Evolutionary conservation across 2,797 vertebrate species (phyloP), one percentile per base, ranked within the genome.

Genomic region (Hirundo rustica): DNA sequence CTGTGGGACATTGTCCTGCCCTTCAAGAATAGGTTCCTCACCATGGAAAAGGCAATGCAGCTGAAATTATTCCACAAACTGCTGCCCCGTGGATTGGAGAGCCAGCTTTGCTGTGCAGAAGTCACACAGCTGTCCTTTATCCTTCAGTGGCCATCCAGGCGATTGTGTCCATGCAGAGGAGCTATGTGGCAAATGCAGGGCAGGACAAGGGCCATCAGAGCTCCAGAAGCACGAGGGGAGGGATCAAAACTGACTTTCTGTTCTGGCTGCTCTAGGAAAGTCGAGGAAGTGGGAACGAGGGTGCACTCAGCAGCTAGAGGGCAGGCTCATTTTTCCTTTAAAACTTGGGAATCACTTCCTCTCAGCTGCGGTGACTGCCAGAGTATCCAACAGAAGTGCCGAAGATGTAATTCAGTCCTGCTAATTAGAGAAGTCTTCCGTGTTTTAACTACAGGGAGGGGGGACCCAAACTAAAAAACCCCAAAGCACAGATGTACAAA

Each of bases 311-410:
- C 96, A 92, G 94, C 96, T 95, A 96, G 96, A 94, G 93, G 95
- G 95, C 96, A 95, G 96, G 76, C 79, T 90, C 74, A 54, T 75
- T 92, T 93, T 90, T 91, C 64, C 74, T 95, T 86, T 90, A 73
- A 75, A 88, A 21, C 36, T 68, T 16, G 8, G 16, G 15, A 58
- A 78, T 67, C 14, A 2, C 42, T 65, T 78, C 51, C n/a, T 54
- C 1, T 0, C 0, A 2, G 68, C 62, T 70, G n/a, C 68, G 53
- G 21, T 11, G 30, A 25, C 25, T 88, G 74, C 29, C n/a, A 40
- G 38, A 65, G 30, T 4, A 32, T 50, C 47, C 55, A 34, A 8
- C 47, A n/a, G n/a, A 55, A 78, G 36, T n/a, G 40, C 36, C 65
- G 65, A 16, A 88, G 23, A 62, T 3, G 0, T 54, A 85, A 88